Base-by-base conservation (phyloP, 2,888 invertebrate genomes). In the Mesorhabditis spiculigera region DNA sequence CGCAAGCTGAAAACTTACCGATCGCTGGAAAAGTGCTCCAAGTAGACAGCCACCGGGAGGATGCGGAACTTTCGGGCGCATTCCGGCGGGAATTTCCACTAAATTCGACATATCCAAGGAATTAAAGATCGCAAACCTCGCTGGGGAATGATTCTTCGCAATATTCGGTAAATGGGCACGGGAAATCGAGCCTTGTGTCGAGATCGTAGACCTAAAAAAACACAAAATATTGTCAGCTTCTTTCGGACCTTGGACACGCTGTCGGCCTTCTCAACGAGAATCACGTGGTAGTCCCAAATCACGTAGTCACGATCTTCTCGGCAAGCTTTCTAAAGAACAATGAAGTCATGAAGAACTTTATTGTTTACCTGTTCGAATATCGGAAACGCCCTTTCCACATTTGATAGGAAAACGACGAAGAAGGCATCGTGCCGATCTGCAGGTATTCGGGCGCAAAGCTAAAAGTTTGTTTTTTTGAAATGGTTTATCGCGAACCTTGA, bases 241-340 rank as follows among this genome's bases (percentile, higher is more conserved):
- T 16, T 16, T 8, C 41, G 6, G 6, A 16, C 6, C 41, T 63
- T 16, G 41, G 6, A 28, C 13, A 3, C n/a, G 10, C 41, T 3
- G 13, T 66, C 45, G 5, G 8, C 41, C 58, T 65, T 64, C 10
- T 67, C 67, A 6, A 79, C 63, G 8, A 75, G 68, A 28, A 79
- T 72, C 4, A 79, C 79, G 67, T 79, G 78, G 65, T 79, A 79
- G 63, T 79, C 79, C 79, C 79, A 79, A 8, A 75, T 45, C n/a
- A 76, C 76, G 42, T 63, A 68, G 58, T 50, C 58, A 50, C 58
- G n/a, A n/a, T 13, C n/a, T 10, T 13, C 58, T 50, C n/a, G 8
- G 8, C 58, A 50, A 50, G 58, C 8, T 50, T 50, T 28, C 28
- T 28, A 28, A 28, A 28, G 28, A 28, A 28, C 28, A 28, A 28